phyloP scores from a whole-genome alignment of 2,888 invertebrate genomes.

The Plemyria rubiginata region DNA sequence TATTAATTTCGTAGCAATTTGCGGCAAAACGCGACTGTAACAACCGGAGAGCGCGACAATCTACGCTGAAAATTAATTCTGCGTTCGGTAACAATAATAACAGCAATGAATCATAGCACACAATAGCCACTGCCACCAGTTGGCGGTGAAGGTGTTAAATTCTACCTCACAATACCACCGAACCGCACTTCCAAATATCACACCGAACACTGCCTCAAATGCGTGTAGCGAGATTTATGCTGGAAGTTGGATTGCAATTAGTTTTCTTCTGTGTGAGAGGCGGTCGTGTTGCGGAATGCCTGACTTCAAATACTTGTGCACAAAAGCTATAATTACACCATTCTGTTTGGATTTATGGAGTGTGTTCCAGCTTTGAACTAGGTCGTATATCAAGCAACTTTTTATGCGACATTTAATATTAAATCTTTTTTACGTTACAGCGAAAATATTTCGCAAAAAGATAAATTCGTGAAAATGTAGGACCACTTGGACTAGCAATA shows the following conservation, averaged over 20 bases:
- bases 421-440: background rate
- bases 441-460: background rate
- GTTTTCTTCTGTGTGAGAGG: slow-evolving; percentile 57
- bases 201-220: slow-evolving; percentile 56
- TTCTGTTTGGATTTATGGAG: slow-evolving; percentile 42
- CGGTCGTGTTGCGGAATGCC: slow-evolving; percentile 41
- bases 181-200: slow-evolving; percentile 59
- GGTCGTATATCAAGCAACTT: slow-evolving; percentile 18
- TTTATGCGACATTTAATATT: slow-evolving; percentile 7
- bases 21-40: slow-evolving; percentile 61
- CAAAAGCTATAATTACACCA: slow-evolving; percentile 41
- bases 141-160: slow-evolving; percentile 75
- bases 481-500: background rate
- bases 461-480: no score
- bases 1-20: slow-evolving; percentile 66
- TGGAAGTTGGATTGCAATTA: slow-evolving; percentile 76
- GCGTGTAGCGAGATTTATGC: slow-evolving; percentile 68
- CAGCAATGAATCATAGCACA: slow-evolving; percentile 74
- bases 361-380: slow-evolving; percentile 34
- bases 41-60: slow-evolving; percentile 59
- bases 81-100: slow-evolving; percentile 76
- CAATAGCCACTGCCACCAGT: slow-evolving; percentile 57
- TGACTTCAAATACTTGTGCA: slow-evolving; percentile 37
- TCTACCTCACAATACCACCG: slow-evolving; percentile 61
- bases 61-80: slow-evolving; percentile 74